Conservation (phyloP, 2,888 invertebrate species). For the Sympetrum striolatum region DNA sequence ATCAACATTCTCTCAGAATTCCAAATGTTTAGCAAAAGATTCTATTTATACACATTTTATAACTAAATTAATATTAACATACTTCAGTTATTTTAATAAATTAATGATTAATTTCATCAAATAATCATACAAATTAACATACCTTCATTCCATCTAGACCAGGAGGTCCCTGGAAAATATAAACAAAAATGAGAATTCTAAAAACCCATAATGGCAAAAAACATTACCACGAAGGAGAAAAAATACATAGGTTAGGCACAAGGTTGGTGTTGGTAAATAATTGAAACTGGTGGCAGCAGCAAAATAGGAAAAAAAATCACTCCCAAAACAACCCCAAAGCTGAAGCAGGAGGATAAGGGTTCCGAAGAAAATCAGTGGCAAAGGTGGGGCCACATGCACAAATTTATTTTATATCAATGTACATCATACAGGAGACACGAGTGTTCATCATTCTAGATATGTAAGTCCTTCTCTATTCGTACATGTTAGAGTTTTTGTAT, state of each 20-base stretch:
- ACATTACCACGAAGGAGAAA: constrained; percentile 44
- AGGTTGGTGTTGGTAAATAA: constrained; percentile 45
- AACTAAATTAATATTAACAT: constrained; percentile 16
- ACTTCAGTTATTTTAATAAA: constrained; percentile 16
- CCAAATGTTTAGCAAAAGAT: not conserved
- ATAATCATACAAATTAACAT: constrained; percentile 60
- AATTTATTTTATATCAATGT: constrained; percentile 42
- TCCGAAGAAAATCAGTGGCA: constrained; percentile 34
- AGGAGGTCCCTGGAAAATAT: constrained; percentile 83
- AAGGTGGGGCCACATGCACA: constrained; percentile 44
- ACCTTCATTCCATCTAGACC: constrained; percentile 97
- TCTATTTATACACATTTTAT: constrained; percentile 21
- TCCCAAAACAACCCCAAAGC: constrained; percentile 45
- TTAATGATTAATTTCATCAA: constrained; percentile 30
- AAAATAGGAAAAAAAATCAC: constrained; percentile 38
- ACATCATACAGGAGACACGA: constrained; percentile 42
- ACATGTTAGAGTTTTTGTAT: constrained; percentile 32
- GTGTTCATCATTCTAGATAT: constrained; percentile 42
- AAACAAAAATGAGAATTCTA: constrained; percentile 61
- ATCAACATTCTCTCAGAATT: constrained; percentile 24
- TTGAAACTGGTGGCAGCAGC: constrained; percentile 45
- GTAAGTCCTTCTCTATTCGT: constrained; percentile 43
- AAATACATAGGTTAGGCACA: constrained; percentile 39
- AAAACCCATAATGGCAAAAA: constrained; percentile 50
- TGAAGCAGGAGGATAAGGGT: constrained; percentile 26